These are phyloP conservation scores for Sinohyriopsis cumingii DNA, from an alignment of 2,888 invertebrate genomes.

Conservation along the genomic window DNA sequence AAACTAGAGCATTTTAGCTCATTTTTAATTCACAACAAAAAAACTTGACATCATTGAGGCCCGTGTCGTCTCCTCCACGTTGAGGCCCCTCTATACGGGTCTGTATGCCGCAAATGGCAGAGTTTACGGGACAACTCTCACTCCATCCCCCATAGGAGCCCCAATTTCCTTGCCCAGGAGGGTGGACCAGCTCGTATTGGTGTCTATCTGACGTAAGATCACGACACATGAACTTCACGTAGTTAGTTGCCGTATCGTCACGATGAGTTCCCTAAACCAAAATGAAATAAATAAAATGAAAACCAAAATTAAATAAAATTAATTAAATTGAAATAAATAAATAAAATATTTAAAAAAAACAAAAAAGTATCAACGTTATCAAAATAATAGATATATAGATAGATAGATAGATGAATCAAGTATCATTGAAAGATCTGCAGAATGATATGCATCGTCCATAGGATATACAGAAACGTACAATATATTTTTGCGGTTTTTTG, in stretches of 20 bases:
- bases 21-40: not conserved
- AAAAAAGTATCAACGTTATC: too few species aligned
- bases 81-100: conserved; percentile 8
- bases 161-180: conserved; percentile 8
- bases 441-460: too few species aligned
- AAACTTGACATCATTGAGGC: conserved; percentile 13
- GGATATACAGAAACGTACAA: too few species aligned
- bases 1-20: too few species aligned
- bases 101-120: conserved; percentile 13
- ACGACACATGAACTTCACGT: conserved; percentile 12
- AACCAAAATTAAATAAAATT: too few species aligned
- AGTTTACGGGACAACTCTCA: conserved; percentile 9
- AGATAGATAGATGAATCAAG: too few species aligned
- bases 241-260: conserved; percentile 14
- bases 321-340: too few species aligned
- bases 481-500: too few species aligned
- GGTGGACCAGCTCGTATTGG: conserved; percentile 7
- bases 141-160: conserved; percentile 10
- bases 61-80: conserved; percentile 13
- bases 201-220: not conserved
- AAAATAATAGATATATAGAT: too few species aligned
- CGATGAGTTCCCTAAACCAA: not conserved
- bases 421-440: too few species aligned
- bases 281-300: too few species aligned
- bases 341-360: too few species aligned